Conservation (phyloP, 2,888 invertebrate genomes). For the Tipula helvola region DNA sequence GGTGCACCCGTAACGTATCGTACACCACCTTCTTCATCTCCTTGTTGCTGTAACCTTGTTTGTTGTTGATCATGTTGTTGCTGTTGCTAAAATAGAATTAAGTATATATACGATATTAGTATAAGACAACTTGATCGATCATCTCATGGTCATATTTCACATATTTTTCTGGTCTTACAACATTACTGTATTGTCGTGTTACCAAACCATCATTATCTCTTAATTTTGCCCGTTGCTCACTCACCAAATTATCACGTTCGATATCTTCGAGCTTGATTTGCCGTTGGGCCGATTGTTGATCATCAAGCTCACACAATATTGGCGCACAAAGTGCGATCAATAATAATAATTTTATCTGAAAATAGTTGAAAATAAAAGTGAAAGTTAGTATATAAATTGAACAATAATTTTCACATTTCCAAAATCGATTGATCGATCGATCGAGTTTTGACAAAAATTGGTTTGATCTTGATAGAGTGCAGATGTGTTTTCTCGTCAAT, state of each 20-base stretch:
- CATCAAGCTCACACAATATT: neutral
- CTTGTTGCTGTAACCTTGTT: neutral
- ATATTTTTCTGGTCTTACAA: neutral
- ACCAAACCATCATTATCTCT: slow-evolving; percentile 9
- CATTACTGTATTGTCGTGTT: neutral
- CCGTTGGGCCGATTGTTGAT: slow-evolving; percentile 14
- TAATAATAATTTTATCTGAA: neutral
- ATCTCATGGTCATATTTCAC: neutral
- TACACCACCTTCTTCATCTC: neutral
- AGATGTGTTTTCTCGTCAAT: neutral
- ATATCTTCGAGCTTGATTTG: slow-evolving; percentile 63
- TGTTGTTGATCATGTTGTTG: neutral
- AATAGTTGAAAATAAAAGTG: neutral
- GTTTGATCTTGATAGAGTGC: neutral
- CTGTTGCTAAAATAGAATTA: neutral
- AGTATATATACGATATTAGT: neutral
- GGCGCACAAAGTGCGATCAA: neutral
- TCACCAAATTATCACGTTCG: slow-evolving; percentile 54
- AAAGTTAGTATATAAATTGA: neutral
- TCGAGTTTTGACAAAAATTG: neutral
- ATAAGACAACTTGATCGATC: neutral
- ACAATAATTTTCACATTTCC: neutral
- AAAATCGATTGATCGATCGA: neutral
- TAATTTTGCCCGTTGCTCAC: slow-evolving; percentile 35
- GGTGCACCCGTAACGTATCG: neutral